Conservation (phyloP, 2,888 invertebrate genomes). For the Caenorhabditis sp. region DNA sequence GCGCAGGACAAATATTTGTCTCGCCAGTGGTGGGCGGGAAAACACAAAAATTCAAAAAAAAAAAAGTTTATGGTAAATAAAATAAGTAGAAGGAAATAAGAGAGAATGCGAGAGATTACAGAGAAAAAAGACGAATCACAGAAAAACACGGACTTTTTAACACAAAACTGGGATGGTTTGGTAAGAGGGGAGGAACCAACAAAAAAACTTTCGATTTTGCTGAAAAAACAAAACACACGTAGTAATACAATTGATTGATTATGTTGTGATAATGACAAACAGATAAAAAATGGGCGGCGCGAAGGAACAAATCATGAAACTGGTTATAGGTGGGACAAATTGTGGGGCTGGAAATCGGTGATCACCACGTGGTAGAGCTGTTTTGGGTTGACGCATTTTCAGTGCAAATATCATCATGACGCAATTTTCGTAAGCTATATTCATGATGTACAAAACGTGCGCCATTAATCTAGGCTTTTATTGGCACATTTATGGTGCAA, state of each 20-base stretch:
- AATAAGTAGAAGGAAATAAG: background rate
- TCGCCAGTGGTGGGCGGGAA: no score
- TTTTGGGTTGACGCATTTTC: no score
- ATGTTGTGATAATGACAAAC: background rate
- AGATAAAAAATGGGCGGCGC: background rate
- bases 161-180: no score
- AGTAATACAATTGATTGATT: conserved; percentile 1
- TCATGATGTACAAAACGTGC: no score
- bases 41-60: background rate
- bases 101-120: background rate
- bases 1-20: no score
- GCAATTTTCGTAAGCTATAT: background rate
- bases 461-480: no score
- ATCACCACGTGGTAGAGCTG: no score
- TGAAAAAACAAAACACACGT: background rate
- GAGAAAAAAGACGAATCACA: background rate
- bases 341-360: no score
- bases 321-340: background rate
- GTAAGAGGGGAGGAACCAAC: no score
- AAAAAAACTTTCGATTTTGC: no score
- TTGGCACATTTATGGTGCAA: no score
- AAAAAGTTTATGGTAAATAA: background rate
- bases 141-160: background rate
- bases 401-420: background rate
- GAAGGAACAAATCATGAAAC: background rate